Evolutionary conservation across 2,888 invertebrate genomes (phyloP).

Genomic region (Flexamia atlantica): DNA sequence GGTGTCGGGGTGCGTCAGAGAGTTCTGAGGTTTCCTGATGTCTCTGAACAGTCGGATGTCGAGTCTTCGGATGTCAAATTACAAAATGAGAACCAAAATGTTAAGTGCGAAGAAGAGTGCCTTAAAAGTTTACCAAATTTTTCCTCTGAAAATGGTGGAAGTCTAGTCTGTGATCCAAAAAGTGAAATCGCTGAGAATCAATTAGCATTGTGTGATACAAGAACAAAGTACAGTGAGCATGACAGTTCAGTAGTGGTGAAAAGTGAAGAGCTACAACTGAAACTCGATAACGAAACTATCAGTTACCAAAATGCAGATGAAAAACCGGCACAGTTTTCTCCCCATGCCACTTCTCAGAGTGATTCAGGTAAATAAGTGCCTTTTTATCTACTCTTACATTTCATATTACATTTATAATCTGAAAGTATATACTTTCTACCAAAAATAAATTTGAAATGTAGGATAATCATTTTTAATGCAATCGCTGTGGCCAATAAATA

Average conservation of each 20-base stretch:
- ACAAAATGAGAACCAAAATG: constrained; percentile 41
- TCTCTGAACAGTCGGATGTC: constrained; percentile 56
- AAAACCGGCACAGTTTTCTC: constrained; percentile 61
- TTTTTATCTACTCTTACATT: too few relatives aligned
- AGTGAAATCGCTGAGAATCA: constrained; percentile 52
- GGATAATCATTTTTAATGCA: too few relatives aligned
- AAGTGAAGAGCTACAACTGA: constrained; percentile 58
- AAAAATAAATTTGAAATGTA: too few relatives aligned
- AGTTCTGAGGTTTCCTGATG: constrained; percentile 48
- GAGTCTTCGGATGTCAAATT: constrained; percentile 46
- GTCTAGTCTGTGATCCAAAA: constrained; percentile 67
- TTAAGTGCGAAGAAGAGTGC: constrained; percentile 54
- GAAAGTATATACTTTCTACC: too few relatives aligned
- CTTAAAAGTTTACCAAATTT: constrained; percentile 67
- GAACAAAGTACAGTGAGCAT: constrained; percentile 41
- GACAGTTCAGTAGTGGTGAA: constrained; percentile 52
- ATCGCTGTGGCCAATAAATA: too few relatives aligned
- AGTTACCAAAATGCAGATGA: constrained; percentile 64
- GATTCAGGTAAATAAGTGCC: constrained; percentile 68
- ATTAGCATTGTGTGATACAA: constrained; percentile 26
- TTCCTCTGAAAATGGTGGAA: constrained; percentile 65
- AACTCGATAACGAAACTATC: constrained; percentile 59
- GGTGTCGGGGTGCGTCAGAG: neutral
- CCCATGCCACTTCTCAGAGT: constrained; percentile 67
- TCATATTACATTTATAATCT: too few relatives aligned